Base-by-base conservation (phyloP, 2,797 vertebrate genomes). In the Psittacula derbiana region DNA sequence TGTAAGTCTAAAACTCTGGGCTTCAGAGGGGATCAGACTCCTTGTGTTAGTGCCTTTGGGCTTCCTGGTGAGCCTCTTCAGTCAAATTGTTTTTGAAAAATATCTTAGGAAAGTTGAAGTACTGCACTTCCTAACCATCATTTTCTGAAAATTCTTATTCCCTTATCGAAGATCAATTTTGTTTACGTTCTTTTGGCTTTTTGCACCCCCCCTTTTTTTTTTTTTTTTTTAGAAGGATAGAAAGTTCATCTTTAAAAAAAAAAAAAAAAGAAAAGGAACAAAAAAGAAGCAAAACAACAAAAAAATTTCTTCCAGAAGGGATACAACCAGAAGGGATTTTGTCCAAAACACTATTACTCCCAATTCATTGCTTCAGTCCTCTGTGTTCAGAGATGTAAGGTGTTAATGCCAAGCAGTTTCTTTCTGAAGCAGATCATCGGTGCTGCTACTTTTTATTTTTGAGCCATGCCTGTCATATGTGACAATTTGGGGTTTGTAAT, bases 391-490 rank as follows among this genome's bases (percentile, higher is more conserved):
- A 91, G 60, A 67, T 40, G 40, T 58, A 76, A 80, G 25, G 9
- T 83, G 40, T 80, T 78, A 82, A 50, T 87, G 62, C 50, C 72
- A 76, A 65, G 55, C 52, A 81, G 15, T 95, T 92, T 80, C 47
- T 73, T 87, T 86, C 73, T 86, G 71, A 96, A 95, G 72, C 70
- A 93, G 49, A 82, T 86, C 8, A 11, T 86, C 1, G 0, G 38
- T 93, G 93, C 90, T 97, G 84, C 87, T 97, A 62, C 92, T 96
- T 94, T 93, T 88, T 94, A 5, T 58, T 97, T 97, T 97, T 95
- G 94, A 97, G 96, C 94, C 95, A 76, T 84, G 57, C 91, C 88
- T 92, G 78, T 80, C 86, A 80, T 88, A 70, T 92, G n/a, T 96
- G 49, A 79, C 64, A 72, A 38, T 90, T 94, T 66, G 57, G 40